Evolutionary conservation across 1,140 invertebrate species (phyloP).

Genomic region (Macrobrachium nipponense): DNA sequence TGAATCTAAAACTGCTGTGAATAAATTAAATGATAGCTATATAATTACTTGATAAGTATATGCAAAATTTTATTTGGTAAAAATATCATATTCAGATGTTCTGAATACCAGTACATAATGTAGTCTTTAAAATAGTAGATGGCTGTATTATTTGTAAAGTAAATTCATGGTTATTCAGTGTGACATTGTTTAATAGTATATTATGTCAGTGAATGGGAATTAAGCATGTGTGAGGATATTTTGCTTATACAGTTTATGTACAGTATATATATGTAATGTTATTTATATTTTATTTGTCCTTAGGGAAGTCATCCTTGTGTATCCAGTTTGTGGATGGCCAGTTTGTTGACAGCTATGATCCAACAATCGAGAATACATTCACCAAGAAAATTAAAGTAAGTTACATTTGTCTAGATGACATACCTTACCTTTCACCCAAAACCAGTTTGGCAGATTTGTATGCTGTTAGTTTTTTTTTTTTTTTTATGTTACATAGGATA

Average conservation of each 20-base stretch:
- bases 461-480: neutral
- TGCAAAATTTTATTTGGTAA: too few relatives aligned
- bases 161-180: too few relatives aligned
- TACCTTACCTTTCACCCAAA: neutral
- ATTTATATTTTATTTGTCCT: slow-evolving; percentile 65
- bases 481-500: too few relatives aligned
- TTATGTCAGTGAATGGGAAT: neutral
- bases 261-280: too few relatives aligned
- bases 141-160: too few relatives aligned
- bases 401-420: neutral
- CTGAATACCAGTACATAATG: too few relatives aligned
- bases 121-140: too few relatives aligned
- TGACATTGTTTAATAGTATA: too few relatives aligned
- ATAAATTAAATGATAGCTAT: too few relatives aligned
- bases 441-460: neutral
- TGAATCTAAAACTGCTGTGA: too few relatives aligned
- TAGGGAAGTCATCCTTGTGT: slow-evolving; percentile 96
- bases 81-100: too few relatives aligned
- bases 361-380: slow-evolving; percentile 98
- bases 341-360: slow-evolving; percentile 98
- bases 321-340: slow-evolving; percentile 98
- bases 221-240: neutral
- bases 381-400: slow-evolving; percentile 86
- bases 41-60: too few relatives aligned
- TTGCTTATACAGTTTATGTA: neutral